Evolutionary conservation across 2,797 vertebrate genomes (phyloP).

Genomic region (Enteromius trimaculatus): DNA sequence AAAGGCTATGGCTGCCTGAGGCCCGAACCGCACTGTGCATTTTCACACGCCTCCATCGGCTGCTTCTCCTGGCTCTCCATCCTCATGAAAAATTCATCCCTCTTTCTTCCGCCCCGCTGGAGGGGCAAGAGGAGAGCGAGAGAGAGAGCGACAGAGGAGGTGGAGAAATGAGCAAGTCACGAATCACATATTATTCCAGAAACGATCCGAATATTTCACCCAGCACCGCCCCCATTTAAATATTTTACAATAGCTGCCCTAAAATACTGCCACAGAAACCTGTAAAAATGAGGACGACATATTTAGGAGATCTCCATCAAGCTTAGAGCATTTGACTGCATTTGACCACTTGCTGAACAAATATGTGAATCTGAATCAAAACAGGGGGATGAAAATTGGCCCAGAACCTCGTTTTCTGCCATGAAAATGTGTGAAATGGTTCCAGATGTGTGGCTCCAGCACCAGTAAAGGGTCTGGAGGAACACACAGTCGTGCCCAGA

Average conservation of each 20-base stretch:
- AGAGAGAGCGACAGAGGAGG: conserved; percentile 16
- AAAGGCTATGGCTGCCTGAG: conserved; percentile 43
- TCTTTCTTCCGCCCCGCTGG: conserved; percentile 48
- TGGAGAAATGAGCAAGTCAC: conserved; percentile 36
- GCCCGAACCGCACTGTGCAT: conserved; percentile 21
- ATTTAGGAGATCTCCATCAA: conserved; percentile 2
- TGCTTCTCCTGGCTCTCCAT: conserved; percentile 34
- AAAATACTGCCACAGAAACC: neutral
- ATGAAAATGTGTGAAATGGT: neutral
- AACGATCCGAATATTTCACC: conserved; percentile 47
- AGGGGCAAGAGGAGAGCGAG: conserved; percentile 19
- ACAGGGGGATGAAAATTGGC: too few relatives aligned
- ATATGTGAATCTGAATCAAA: too few relatives aligned
- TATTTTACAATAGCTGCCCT: conserved; percentile 25
- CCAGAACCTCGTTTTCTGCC: too few relatives aligned
- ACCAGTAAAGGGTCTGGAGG: neutral
- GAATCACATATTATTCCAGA: conserved; percentile 45
- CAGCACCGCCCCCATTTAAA: conserved; percentile 19
- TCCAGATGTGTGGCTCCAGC: neutral
- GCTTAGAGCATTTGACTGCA: neutral
- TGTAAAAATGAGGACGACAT: neutral
- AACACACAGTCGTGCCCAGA: conserved; percentile 6
- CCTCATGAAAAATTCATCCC: conserved; percentile 58
- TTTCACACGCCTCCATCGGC: conserved; percentile 24
- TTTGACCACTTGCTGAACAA: neutral